Conservation (phyloP, 2,113 vertebrate species). For the Microcebus tavaratra region DNA sequence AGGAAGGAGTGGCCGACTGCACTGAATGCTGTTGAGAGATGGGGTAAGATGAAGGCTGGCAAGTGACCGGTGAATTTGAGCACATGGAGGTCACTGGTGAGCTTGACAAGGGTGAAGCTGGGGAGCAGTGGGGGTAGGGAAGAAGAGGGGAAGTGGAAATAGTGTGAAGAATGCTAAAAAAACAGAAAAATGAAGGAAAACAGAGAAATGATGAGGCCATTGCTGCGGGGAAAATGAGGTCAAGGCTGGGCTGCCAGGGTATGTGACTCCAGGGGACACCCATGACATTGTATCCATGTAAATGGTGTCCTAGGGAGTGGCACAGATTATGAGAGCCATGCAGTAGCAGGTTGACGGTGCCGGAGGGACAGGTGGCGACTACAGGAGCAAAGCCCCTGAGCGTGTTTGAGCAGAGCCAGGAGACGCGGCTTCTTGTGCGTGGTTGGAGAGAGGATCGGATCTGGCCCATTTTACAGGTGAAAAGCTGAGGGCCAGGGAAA, state of each 20-base stretch:
- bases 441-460: not conserved
- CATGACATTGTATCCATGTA: not conserved
- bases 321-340: not conserved
- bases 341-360: not conserved
- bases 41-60: not conserved
- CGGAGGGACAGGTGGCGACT: not conserved
- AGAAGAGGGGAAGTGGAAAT: not conserved
- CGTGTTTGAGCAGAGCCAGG: not conserved
- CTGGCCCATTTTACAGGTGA: not conserved
- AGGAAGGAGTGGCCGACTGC: not conserved
- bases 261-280: not conserved
- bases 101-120: not conserved
- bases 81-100: not conserved
- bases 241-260: not conserved
- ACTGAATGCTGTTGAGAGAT: not conserved
- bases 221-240: not conserved
- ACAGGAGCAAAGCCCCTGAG: not conserved
- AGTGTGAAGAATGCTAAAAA: not conserved
- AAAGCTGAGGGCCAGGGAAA: not conserved
- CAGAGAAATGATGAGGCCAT: not conserved
- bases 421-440: not conserved
- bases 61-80: not conserved
- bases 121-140: not conserved
- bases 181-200: not conserved
- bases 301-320: not conserved